phyloP scores from a whole-genome alignment of 2,113 vertebrate genomes.

The Aspiorhynchus laticeps region DNA sequence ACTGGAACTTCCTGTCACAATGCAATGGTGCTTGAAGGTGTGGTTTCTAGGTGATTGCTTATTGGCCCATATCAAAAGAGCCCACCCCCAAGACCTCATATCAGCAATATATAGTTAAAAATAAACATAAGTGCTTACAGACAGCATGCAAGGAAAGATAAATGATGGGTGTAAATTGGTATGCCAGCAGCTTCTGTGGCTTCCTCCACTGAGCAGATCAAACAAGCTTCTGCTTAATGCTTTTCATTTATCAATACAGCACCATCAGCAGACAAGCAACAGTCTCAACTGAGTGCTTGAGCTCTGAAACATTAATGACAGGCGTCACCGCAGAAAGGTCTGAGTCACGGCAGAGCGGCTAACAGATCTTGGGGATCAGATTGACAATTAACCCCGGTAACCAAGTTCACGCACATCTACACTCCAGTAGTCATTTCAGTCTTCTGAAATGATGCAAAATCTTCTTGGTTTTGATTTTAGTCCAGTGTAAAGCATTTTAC shows the following conservation, averaged over 20 bases:
- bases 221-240: slow-evolving; percentile 37
- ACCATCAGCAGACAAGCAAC: slow-evolving; percentile 12
- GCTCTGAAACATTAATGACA: slow-evolving; percentile 31
- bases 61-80: neutral
- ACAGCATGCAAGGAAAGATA: slow-evolving; percentile 15
- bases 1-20: neutral
- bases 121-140: slow-evolving; percentile 6
- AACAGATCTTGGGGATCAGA: neutral
- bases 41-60: neutral
- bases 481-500: neutral
- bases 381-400: neutral
- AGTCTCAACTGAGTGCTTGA: slow-evolving; percentile 8
- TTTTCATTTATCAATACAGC: slow-evolving; percentile 49
- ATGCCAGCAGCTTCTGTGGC: slow-evolving; percentile 21
- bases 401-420: neutral
- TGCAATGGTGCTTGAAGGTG: neutral
- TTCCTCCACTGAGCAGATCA: slow-evolving; percentile 46
- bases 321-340: neutral
- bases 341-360: neutral
- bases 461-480: neutral
- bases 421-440: neutral
- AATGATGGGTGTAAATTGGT: slow-evolving; percentile 21
- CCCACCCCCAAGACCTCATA: neutral
- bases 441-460: neutral
- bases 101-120: neutral